Conservation (phyloP, 2,113 vertebrate species). For the Gnathonemus echidnorhynchus region DNA sequence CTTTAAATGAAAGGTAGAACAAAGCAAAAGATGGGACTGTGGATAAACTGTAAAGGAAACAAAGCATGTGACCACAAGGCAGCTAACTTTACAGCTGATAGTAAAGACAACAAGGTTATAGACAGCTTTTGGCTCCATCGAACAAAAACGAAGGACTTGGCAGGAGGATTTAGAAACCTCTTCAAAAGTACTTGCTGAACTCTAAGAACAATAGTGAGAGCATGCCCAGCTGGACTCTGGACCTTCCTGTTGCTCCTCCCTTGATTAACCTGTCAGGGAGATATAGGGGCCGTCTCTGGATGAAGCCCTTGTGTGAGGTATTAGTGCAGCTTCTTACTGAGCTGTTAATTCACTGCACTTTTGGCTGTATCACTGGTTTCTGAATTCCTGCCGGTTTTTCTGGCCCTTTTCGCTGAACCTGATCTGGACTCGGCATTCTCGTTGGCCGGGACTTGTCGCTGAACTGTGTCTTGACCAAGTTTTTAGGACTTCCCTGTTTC, state of each 20-base stretch:
- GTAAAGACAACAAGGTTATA: background rate
- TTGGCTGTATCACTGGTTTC: background rate
- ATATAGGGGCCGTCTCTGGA: background rate
- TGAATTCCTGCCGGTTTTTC: background rate
- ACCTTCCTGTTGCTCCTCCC: background rate
- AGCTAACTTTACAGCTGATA: background rate
- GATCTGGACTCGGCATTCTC: background rate
- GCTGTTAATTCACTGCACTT: background rate
- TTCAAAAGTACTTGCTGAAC: background rate
- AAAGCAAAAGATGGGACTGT: background rate
- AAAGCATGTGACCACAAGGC: background rate
- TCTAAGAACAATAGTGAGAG: background rate
- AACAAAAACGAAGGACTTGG: background rate
- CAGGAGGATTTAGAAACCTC: background rate
- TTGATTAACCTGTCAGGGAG: background rate
- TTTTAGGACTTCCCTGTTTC: background rate
- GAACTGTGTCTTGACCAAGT: background rate
- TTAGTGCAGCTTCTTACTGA: background rate
- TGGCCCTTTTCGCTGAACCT: background rate
- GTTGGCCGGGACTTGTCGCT: background rate
- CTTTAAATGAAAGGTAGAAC: background rate
- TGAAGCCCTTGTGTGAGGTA: background rate
- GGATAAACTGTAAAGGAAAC: background rate
- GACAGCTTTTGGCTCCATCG: background rate
- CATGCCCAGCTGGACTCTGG: background rate